Base-by-base conservation (phyloP, 2,797 vertebrate genomes). In the Cyclopterus lumpus region DNA sequence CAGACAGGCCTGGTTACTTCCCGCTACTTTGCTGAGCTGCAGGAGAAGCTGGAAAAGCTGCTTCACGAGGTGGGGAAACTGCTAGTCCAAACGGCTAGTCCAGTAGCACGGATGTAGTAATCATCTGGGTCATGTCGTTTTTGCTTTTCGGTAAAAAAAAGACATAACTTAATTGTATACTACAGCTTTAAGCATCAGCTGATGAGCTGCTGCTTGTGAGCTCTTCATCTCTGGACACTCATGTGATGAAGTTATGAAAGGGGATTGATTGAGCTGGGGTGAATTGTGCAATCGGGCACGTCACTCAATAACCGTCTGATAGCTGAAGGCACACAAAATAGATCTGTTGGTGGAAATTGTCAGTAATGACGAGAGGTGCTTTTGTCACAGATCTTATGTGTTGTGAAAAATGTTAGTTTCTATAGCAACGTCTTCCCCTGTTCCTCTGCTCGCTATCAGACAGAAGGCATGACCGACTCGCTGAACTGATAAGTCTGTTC, bases 1-100 rank as follows among this genome's bases (percentile, higher is more conserved):
- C 96, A 94, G 71, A 97, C 94, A 55, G 97, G 95, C 58, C 95
- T 99, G 64, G 94, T 99, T 85, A 99, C 97, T n/a, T 97, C 97
- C 14, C 95, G 95, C 71, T 99, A 99, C 93, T 99, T 99, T 71
- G 93, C 97, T 64, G 97, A 99, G 92, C 95, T 99, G 89, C 98
- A 99, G 89, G 98, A 99, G 85, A 99, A 99, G 66, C 93, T 99
- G 40, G 98, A 99, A 84, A 97, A 98, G 83, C 94, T 99, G 91
- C 93, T 99, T 65, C 95, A 97, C 6, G 97, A 99, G 26, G 98
- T 99, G 89, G 71, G 89, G 93, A 91, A 38, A 4, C 58, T 32
- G n/a, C 0, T 20, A 18, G n/a, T 30, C n/a, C n/a, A n/a, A n/a
- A n/a, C n/a, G n/a, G n/a, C n/a, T 14, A 14, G 12, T 60, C 55